Conservation (phyloP, 2,797 vertebrate species). For the Rhinella marina region DNA sequence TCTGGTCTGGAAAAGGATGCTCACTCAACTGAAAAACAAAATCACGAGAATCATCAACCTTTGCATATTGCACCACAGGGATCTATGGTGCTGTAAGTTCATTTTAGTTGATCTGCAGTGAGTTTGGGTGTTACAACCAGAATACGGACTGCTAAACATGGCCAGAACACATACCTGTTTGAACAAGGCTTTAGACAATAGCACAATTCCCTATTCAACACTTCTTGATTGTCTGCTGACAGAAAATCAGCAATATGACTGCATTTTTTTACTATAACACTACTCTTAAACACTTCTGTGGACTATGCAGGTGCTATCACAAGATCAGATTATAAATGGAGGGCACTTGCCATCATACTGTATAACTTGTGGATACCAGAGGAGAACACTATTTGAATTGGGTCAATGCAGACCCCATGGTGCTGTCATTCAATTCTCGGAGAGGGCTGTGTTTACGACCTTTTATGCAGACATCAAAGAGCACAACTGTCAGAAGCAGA, state of each 20-base stretch:
- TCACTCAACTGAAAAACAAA: too few relatives aligned
- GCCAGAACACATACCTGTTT: background rate
- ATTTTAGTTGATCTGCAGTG: background rate
- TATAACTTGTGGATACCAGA: constrained; percentile 11
- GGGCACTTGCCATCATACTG: background rate
- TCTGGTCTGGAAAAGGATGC: too few relatives aligned
- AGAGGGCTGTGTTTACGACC: constrained; percentile 53
- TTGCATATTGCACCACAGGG: too few relatives aligned
- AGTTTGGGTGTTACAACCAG: background rate
- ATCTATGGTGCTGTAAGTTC: too few relatives aligned
- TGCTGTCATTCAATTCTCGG: constrained; percentile 39
- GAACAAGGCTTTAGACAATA: background rate
- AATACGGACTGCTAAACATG: background rate
- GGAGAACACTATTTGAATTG: constrained; percentile 36
- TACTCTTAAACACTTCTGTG: background rate
- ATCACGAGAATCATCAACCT: too few relatives aligned
- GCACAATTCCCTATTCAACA: background rate
- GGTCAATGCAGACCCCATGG: constrained; percentile 52
- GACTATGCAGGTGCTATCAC: background rate
- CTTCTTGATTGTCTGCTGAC: background rate
- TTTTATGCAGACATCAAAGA: constrained; percentile 50
- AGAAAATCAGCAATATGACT: background rate
- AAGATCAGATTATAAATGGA: background rate
- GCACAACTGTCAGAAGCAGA: constrained; percentile 43
- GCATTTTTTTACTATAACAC: background rate